Conservation (phyloP, 1,140 invertebrate genomes). For the Drosophila sucinea region DNA sequence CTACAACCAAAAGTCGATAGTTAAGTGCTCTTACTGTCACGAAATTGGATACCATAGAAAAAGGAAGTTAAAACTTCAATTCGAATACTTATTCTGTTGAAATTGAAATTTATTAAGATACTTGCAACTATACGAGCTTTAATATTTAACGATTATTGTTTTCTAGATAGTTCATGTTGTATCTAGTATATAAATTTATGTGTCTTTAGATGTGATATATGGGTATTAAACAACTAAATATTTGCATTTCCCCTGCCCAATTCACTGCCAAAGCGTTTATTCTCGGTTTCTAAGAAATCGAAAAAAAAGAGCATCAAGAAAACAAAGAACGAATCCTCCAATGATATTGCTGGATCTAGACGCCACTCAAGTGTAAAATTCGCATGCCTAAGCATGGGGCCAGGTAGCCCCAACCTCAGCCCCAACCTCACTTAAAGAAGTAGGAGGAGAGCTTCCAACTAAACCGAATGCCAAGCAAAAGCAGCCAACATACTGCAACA, state of each 20-base stretch:
- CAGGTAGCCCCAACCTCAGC: neutral
- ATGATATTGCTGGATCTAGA: conserved; percentile 38
- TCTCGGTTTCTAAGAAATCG: conserved; percentile 27
- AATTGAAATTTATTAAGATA: no score
- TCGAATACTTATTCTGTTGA: no score
- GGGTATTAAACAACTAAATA: no score
- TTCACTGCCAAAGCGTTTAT: neutral
- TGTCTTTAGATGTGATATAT: no score
- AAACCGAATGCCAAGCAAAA: conserved; percentile 22
- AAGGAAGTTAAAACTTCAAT: no score
- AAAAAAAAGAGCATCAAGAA: neutral
- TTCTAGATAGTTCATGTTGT: no score
- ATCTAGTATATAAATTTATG: neutral
- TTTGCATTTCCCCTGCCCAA: neutral
- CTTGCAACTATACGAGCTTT: no score
- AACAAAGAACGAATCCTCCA: neutral
- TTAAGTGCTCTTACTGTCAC: neutral
- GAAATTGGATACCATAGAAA: neutral
- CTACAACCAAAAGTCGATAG: neutral
- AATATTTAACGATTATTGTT: no score
- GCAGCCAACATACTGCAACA: conserved; percentile 32
- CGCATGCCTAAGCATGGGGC: conserved; percentile 39
- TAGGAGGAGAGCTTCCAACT: neutral
- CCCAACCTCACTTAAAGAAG: conserved; percentile 5
- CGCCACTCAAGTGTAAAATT: conserved; percentile 44